Evolutionary conservation across 2,113 vertebrate genomes (phyloP), one percentile per base, ranked within the genome.

Genomic region (Psilopsiagon aymara): DNA sequence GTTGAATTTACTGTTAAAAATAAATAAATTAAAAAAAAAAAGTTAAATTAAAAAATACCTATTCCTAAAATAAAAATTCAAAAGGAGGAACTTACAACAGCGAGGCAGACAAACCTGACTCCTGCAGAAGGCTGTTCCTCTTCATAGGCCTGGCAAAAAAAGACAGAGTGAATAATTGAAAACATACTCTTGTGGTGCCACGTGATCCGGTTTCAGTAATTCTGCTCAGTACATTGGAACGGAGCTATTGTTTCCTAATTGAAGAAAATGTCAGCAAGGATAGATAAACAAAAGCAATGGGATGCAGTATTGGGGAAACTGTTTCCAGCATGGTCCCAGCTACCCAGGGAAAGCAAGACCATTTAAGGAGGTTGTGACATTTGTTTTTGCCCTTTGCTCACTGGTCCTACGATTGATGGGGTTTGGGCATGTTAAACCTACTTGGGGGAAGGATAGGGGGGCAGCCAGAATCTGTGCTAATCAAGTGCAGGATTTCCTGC

Each of bases 141-240:
- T 97, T 98, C 91, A 90, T 73, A 88, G 97, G 95, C 96, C 97
- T 96, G 96, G 97, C 95, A 92, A 62, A 79, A 88, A 94, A 79
- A 87, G 95, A 82, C 92, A 94, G 94, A 96, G 95, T 92, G 82
- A 96, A 84, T 97, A 98, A 98, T 97, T 98, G 97, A 94, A 98
- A 98, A 97, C 98, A 98, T 95, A 95, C 97, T 89, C 59, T 87
- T 11, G 2, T 18, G 63, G 39, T 49, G 87, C 86, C 97, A 97
- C 95, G 75, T 94, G 97, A 94, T 90, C 93, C 12, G 3, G 94
- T 95, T 94, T 94, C 85, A 92, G 97, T 93, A 92, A 97, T 90
- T 96, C 83, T 91, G 92, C 95, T 92, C 92, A 86, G 96, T 93
- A 96, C 97, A 76, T 84, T 90, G 94, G 95, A 95, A 96, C 90